Evolutionary conservation across 1,140 invertebrate genomes (phyloP).

Genomic region (Amphibalanus amphitrite): DNA sequence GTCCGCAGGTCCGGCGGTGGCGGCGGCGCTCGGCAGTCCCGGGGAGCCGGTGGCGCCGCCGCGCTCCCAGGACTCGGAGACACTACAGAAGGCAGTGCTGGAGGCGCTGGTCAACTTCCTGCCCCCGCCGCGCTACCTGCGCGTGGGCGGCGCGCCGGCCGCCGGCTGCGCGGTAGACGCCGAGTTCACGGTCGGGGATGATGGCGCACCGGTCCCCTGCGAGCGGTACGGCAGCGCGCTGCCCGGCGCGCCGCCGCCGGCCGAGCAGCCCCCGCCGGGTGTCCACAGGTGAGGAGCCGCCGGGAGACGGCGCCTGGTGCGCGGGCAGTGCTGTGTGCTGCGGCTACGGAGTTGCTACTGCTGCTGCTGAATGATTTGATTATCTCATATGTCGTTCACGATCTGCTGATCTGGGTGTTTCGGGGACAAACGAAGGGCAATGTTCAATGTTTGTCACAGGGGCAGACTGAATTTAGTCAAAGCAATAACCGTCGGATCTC

Average conservation of each 20-base stretch:
- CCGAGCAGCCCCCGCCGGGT: too few species aligned
- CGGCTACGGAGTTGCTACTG: too few species aligned
- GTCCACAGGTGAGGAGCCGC: not conserved
- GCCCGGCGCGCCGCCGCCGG: too few species aligned
- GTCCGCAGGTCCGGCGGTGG: not conserved
- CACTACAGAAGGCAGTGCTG: not conserved
- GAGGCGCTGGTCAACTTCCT: not conserved
- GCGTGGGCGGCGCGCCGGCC: not conserved
- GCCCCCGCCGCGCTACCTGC: not conserved
- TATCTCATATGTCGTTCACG: too few species aligned
- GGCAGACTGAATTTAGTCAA: too few species aligned
- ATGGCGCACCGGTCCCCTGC: not conserved
- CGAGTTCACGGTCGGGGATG: not conserved
- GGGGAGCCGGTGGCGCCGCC: not conserved
- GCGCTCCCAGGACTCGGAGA: not conserved
- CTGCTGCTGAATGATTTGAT: too few species aligned
- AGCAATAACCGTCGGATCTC: too few species aligned
- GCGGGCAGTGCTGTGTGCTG: too few species aligned
- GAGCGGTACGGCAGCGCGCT: not conserved
- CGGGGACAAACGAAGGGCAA: too few species aligned
- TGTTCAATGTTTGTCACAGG: too few species aligned
- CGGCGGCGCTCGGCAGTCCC: not conserved
- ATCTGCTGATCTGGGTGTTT: too few species aligned
- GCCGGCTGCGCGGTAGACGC: not conserved
- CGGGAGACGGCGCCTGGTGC: too few species aligned